These are phyloP conservation scores for Ophonus ardosiacus DNA, from an alignment of 2,888 invertebrate species.

Conservation along the genomic window DNA sequence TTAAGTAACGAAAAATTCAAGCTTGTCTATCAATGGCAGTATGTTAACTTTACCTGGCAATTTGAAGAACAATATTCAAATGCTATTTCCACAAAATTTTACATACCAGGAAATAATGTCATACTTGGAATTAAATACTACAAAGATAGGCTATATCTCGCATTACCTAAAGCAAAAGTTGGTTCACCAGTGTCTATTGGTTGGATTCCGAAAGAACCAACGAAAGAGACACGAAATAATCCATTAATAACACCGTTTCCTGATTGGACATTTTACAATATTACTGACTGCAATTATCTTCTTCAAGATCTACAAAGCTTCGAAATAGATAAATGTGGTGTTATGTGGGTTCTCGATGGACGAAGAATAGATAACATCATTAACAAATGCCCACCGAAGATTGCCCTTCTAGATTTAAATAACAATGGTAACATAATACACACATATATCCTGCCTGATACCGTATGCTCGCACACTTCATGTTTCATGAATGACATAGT, in stretches of 20 bases:
- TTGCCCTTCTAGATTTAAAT: slow-evolving; percentile 83
- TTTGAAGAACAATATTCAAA: slow-evolving; percentile 78
- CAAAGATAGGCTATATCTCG: slow-evolving; percentile 82
- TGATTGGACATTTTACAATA: slow-evolving; percentile 82
- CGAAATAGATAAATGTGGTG: slow-evolving; percentile 84
- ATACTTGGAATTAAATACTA: slow-evolving; percentile 84
- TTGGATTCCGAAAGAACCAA: slow-evolving; percentile 74
- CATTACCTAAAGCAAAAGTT: slow-evolving; percentile 82
- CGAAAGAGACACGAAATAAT: slow-evolving; percentile 73
- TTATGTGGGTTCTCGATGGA: slow-evolving; percentile 85
- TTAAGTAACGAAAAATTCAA: slow-evolving; percentile 76
- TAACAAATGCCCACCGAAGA: slow-evolving; percentile 81
- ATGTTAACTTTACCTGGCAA: slow-evolving; percentile 83
- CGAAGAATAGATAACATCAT: slow-evolving; percentile 80
- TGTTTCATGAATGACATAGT: slow-evolving; percentile 85
- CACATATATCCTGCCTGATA: slow-evolving; percentile 80
- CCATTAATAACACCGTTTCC: slow-evolving; percentile 83
- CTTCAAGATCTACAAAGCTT: slow-evolving; percentile 86
- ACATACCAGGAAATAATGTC: slow-evolving; percentile 83
- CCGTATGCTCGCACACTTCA: slow-evolving; percentile 78
- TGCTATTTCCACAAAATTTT: slow-evolving; percentile 79
- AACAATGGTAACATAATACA: slow-evolving; percentile 78
- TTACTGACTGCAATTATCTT: slow-evolving; percentile 80
- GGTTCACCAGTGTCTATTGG: slow-evolving; percentile 85
- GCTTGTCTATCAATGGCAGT: slow-evolving; percentile 84